Conservation (phyloP, 2,113 vertebrate genomes). For the Cyanoliseus patagonus region DNA sequence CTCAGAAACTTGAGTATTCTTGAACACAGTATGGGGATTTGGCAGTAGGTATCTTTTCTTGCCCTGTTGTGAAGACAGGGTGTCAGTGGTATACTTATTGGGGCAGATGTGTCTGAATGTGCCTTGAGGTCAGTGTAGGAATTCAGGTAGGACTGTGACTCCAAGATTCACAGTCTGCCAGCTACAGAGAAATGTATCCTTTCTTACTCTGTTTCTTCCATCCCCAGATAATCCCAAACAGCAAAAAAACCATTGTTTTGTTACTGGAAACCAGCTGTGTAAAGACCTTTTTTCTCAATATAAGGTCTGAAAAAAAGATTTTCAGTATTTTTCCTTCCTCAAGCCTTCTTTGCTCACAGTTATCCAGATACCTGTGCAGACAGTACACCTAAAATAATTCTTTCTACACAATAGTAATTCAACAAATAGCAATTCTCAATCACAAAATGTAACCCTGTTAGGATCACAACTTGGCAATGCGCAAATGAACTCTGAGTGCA, state of each 20-base stretch:
- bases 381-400: neutral
- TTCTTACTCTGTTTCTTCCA: neutral
- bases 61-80: neutral
- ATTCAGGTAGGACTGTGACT: neutral
- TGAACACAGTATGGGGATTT: neutral
- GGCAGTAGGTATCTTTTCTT: neutral
- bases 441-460: neutral
- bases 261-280: neutral
- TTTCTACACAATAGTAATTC: neutral
- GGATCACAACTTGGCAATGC: neutral
- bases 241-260: fast-evolving
- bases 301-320: neutral
- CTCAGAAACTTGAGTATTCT: neutral
- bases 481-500: neutral
- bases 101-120: neutral
- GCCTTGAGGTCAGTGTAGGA: neutral
- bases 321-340: neutral
- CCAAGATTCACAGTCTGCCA: neutral
- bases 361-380: neutral
- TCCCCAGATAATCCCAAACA: neutral
- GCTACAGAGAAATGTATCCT: neutral
- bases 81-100: neutral
- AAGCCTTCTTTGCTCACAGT: neutral
- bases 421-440: neutral
- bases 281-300: neutral